Base-by-base conservation (phyloP, 2,113 vertebrate genomes). In the Sceloporus undulatus region DNA sequence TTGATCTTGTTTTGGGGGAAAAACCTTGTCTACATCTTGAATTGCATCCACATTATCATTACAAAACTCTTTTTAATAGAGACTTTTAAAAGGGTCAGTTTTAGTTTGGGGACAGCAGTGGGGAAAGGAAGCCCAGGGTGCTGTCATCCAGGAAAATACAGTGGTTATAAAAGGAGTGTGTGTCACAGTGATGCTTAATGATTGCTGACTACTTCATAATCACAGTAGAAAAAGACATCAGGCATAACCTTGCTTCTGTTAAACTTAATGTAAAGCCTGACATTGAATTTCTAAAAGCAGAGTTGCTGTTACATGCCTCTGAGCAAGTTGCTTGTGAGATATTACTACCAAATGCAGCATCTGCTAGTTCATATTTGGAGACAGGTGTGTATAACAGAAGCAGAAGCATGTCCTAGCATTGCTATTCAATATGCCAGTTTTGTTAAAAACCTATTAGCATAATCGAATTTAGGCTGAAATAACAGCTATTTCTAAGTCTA, bases 341-440 rank as follows among this genome's bases (percentile, higher is more conserved):
- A 19, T 56, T 34, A 62, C n/a, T 54, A 76, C 42, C 40, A 19
- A 77, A 83, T 27, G 23, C 80, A 82, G 70, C 70, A 86, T 66
- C 71, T 76, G 70, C 27, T 76, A 62, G 23, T 68, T 52, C 73
- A 81, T 65, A 56, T 82, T 76, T 56, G 65, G 34, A n/a, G 34
- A 82, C 62, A 85, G 84, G 73, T 85, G 42, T 25, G 38, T 5
- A 40, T 8, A 56, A 16, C 78, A 82, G 48, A 85, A 85, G 42
- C 68, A 80, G 54, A 89, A 74, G 76, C 2, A 74, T 14, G 68
- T 73, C 42, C 18, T 38, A 16, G 77, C 29, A 56, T 74, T 82
- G 70, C 88, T 76, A 14, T 16, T 29, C 71, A 85, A 75, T 54
- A 82, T 56, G 48, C 34, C 70, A 76, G n/a, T 40, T 38, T 66